Evolutionary conservation across 2,113 vertebrate species (phyloP).

Genomic region (Plestiodon gilberti): DNA sequence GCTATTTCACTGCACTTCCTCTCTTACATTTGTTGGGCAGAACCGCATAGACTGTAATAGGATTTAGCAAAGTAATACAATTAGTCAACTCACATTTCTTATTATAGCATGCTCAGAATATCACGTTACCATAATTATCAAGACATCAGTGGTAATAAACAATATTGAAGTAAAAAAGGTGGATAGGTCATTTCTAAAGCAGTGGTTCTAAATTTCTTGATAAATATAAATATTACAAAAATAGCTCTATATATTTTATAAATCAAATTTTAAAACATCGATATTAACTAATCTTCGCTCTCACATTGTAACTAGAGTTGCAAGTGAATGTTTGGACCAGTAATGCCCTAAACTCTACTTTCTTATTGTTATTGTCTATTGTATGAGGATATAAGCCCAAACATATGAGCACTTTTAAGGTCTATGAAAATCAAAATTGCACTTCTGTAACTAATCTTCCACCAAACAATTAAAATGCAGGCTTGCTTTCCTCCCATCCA

Average conservation of each 20-base stretch:
- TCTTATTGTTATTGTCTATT: no score
- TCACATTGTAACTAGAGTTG: no score
- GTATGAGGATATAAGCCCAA: background rate
- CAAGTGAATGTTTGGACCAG: no score
- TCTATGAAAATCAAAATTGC: background rate
- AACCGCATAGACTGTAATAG: background rate
- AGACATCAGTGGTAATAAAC: slow-evolving; percentile 40
- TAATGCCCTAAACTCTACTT: no score
- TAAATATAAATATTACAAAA: slow-evolving; percentile 29
- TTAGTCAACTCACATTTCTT: slow-evolving; percentile 37
- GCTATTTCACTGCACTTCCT: background rate
- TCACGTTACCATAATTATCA: slow-evolving; percentile 31
- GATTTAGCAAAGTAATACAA: slow-evolving; percentile 29
- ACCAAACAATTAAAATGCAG: background rate
- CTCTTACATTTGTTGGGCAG: slow-evolving; percentile 6
- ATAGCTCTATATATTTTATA: slow-evolving; percentile 22
- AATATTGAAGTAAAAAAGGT: slow-evolving; percentile 36
- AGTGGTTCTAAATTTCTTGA: slow-evolving; percentile 22
- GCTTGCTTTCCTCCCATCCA: background rate
- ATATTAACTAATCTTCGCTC: no score
- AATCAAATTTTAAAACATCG: background rate
- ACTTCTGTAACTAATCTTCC: slow-evolving; percentile 6
- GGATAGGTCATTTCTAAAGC: slow-evolving; percentile 43
- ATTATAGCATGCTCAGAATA: slow-evolving; percentile 34
- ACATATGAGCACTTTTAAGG: background rate